These are phyloP conservation scores for Cyphotilapia sp. DNA, from an alignment of 2,113 vertebrate genomes.

Conservation along the genomic window DNA sequence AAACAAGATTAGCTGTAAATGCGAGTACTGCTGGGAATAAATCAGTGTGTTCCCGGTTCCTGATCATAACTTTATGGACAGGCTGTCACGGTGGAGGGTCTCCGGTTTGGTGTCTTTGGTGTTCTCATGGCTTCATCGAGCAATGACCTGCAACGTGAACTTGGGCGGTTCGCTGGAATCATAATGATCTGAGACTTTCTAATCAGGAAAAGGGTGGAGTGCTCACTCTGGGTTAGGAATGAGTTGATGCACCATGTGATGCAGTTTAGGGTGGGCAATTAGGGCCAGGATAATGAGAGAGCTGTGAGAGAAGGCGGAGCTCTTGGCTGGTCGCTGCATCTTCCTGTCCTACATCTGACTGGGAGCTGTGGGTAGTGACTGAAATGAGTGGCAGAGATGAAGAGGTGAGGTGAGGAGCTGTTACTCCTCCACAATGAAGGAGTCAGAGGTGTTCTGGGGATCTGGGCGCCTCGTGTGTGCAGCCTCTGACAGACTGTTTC, in stretches of 20 bases:
- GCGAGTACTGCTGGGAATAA: too few species aligned
- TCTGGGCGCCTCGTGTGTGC: neutral
- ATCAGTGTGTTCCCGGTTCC: accelerated
- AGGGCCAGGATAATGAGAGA: neutral
- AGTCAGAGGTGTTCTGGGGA: neutral
- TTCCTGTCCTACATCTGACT: neutral
- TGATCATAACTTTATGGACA: neutral
- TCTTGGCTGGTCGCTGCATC: neutral
- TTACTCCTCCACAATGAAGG: neutral
- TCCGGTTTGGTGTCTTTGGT: neutral
- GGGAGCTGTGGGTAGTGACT: neutral
- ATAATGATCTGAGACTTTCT: neutral
- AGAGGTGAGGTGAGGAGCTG: neutral
- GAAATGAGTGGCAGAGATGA: accelerated
- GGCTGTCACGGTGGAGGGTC: neutral
- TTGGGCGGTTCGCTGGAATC: neutral
- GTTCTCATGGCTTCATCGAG: accelerated
- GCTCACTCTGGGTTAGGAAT: neutral
- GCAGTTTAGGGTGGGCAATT: neutral
- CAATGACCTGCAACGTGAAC: neutral
- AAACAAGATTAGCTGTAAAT: neutral
- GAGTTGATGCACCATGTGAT: neutral
- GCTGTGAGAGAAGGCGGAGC: neutral
- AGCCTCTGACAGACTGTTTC: neutral
- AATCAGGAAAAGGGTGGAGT: neutral